phyloP scores from a whole-genome alignment of 1,140 invertebrate species.

The Drosophila ogumai region DNA sequence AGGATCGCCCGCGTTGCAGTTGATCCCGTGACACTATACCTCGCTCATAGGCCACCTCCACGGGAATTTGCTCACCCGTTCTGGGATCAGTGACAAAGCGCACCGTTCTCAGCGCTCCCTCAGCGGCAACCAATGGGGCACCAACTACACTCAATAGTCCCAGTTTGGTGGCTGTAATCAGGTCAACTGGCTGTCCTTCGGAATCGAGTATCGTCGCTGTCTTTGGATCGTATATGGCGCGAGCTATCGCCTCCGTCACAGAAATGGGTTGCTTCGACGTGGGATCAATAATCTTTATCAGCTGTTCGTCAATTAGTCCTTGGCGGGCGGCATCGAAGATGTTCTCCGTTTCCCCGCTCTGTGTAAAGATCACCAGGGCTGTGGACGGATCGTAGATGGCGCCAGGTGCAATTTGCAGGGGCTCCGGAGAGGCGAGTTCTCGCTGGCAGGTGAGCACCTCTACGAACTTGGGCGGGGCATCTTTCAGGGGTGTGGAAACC shows the following conservation, averaged over 20 bases:
- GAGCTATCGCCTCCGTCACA: constrained; percentile 91
- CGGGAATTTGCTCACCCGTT: constrained; percentile 90
- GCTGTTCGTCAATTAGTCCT: constrained; percentile 88
- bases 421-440: constrained; percentile 87
- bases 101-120: constrained; percentile 85
- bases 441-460: constrained; percentile 85
- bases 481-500: constrained; percentile 86
- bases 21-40: constrained; percentile 88
- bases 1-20: constrained; percentile 86
- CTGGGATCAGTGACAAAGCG: constrained; percentile 91
- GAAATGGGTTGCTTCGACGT: constrained; percentile 89
- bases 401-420: constrained; percentile 89
- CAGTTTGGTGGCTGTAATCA: constrained; percentile 91
- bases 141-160: constrained; percentile 90
- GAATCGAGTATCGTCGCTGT: constrained; percentile 90
- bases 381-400: constrained; percentile 91
- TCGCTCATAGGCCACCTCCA: constrained; percentile 92
- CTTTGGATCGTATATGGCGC: constrained; percentile 90
- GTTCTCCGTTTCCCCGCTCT: constrained; percentile 89
- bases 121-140: constrained; percentile 89
- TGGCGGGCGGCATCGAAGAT: constrained; percentile 89
- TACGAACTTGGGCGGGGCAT: constrained; percentile 77
- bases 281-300: constrained; percentile 92
- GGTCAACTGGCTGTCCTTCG: constrained; percentile 88
- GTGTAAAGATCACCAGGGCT: constrained; percentile 89